These are phyloP conservation scores for Bergia sp. DNA, from an alignment of 92 coral and sea anemone genomes.

Conservation along the genomic window DNA sequence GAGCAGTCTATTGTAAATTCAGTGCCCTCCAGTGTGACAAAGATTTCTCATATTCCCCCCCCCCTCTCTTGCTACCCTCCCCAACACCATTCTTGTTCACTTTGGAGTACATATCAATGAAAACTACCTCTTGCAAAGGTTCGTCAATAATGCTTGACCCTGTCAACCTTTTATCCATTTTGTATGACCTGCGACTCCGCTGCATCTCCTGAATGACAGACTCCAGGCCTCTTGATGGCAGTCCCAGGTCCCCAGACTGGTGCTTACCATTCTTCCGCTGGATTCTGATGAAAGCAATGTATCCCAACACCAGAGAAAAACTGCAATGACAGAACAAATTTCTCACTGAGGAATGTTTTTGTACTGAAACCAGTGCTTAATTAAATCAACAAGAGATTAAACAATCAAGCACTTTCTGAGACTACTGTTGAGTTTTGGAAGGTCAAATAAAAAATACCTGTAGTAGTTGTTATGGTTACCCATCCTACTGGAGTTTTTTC, in stretches of 20 bases:
- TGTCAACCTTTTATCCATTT: conserved; percentile 96
- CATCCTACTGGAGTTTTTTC: too few relatives aligned
- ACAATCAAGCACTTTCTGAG: neutral
- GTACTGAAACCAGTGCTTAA: too few relatives aligned
- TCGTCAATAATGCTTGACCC: conserved; percentile 98
- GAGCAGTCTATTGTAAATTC: too few relatives aligned
- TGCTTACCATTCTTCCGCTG: conserved; percentile 56
- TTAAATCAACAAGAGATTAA: neutral
- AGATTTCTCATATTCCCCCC: too few relatives aligned
- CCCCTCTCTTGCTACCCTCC: too few relatives aligned
- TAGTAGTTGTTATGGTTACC: too few relatives aligned
- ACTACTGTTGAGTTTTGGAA: too few relatives aligned
- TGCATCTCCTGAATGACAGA: conserved; percentile 77
- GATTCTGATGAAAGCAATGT: conserved; percentile 76
- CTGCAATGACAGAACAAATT: conserved; percentile 37
- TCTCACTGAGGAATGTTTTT: too few relatives aligned
- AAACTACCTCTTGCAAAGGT: conserved; percentile 88
- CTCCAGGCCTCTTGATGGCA: conserved; percentile 79
- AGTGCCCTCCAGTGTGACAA: too few relatives aligned
- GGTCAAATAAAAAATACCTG: neutral
- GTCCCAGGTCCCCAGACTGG: conserved; percentile 61
- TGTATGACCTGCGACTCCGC: conserved; percentile 76
- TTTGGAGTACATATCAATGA: too few relatives aligned
- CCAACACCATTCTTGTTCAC: too few relatives aligned
- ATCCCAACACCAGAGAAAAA: conserved; percentile 80